Evolutionary conservation across 2,888 invertebrate genomes (phyloP), one percentile per base, ranked within the genome.

Genomic region (Cephus sareptanus): DNA sequence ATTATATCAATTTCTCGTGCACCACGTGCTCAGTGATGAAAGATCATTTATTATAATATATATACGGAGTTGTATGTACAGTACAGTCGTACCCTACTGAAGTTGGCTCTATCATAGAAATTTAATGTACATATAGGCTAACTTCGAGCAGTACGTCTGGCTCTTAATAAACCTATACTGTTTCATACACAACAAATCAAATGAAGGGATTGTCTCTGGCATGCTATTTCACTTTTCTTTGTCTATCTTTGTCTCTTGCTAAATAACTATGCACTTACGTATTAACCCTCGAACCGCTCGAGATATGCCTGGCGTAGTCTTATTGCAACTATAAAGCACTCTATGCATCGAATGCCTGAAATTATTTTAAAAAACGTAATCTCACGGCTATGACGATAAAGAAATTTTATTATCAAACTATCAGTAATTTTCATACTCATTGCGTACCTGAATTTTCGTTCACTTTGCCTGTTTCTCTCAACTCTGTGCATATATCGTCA

Each of bases 251-350:
- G 9, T 40, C 56, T 75, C 11, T 75, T 30, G 30, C 75, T 34
- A 12, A 71, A 56, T 76, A 78, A 75, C 69, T 80, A 37, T 77
- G 80, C 81, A 84, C 80, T 78, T 81, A 75, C 2, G 23, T 9
- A 56, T 56, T 56, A 9, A 23, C 23, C 2, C 9, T 56, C 0
- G 9, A 56, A 56, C 9, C 56, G 56, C 56, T 56, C 56, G 56
- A 56, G 9, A 56, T 56, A 23, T 56, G 56, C 56, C 23, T 56
- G 56, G 56, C 56, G 23, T 56, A 56, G 56, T 56, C 9, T 23
- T 56, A 56, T 23, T 9, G 56, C 23, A 9, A 56, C 13, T 37
- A 23, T 23, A 23, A 23, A 23, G 56, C 56, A 56, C 56, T 9
- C 9, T 23, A 56, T 56, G 56, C 56, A 56, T 23, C 56, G 23